Conservation (phyloP, 2,797 vertebrate species). For the Rhinogobio ventralis region DNA sequence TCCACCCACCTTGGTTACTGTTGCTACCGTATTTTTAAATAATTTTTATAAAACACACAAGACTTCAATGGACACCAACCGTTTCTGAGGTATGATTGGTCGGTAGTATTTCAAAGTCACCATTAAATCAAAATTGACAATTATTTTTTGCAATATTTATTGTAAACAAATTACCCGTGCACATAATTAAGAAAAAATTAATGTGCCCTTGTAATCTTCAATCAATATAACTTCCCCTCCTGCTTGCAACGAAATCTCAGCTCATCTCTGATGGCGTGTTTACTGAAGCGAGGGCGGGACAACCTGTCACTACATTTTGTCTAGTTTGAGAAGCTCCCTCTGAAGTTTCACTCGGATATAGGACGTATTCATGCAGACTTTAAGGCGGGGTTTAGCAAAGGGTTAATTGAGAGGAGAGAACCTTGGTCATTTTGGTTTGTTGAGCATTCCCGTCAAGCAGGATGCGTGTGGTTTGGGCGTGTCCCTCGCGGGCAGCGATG, state of each 20-base stretch:
- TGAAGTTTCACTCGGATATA: neutral
- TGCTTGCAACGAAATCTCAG: neutral
- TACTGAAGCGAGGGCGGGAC: neutral
- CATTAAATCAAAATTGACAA: neutral
- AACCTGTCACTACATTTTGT: neutral
- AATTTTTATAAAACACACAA: neutral
- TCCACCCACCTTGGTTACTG: neutral
- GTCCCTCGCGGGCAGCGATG: conserved; percentile 89
- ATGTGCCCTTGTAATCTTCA: neutral
- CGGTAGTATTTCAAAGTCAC: neutral
- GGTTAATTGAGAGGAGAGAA: conserved; percentile 55
- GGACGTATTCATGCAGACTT: neutral
- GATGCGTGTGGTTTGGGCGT: conserved; percentile 85
- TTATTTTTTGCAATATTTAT: neutral
- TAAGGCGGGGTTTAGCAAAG: neutral
- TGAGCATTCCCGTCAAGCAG: conserved; percentile 89
- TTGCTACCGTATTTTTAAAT: neutral
- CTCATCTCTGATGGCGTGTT: neutral
- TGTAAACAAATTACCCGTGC: neutral
- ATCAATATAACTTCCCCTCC: neutral
- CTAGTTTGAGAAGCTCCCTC: neutral
- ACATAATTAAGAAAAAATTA: neutral
- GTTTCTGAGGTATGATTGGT: neutral
- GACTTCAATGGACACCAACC: neutral
- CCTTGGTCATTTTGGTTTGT: conserved; percentile 96